These are phyloP conservation scores for Molossus alvarezi DNA, from an alignment of 2,797 vertebrate species.

Conservation along the genomic window DNA sequence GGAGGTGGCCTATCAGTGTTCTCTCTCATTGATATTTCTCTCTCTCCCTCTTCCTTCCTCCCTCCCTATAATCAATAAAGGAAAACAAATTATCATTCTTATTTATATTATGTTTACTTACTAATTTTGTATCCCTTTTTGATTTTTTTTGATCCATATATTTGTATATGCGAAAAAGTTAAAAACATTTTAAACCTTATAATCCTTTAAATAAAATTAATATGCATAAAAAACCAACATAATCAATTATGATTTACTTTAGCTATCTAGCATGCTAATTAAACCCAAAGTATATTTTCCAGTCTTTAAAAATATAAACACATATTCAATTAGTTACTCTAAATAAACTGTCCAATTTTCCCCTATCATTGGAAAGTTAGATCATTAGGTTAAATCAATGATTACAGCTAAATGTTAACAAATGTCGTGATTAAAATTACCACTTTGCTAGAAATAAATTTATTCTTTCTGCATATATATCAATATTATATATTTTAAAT, in stretches of 20 bases:
- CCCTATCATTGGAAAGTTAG: slow-evolving; percentile 82
- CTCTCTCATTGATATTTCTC: too few species aligned
- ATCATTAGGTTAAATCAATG: slow-evolving; percentile 83
- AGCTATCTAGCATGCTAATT: slow-evolving; percentile 38
- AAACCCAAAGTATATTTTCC: slow-evolving; percentile 55
- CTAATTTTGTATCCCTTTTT: neutral
- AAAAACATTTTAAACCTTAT: neutral
- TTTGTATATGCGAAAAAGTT: slow-evolving; percentile 26
- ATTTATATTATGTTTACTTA: slow-evolving; percentile 15
- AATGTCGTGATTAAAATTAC: slow-evolving; percentile 86
- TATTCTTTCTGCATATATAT: slow-evolving; percentile 71
- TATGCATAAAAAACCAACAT: neutral
- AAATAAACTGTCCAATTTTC: slow-evolving; percentile 72
- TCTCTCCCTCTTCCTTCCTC: too few species aligned
- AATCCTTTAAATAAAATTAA: neutral
- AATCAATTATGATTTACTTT: slow-evolving; percentile 46
- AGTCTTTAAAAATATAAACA: slow-evolving; percentile 52
- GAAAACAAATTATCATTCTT: neutral
- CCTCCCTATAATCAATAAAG: too few species aligned
- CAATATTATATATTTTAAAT: slow-evolving; percentile 82
- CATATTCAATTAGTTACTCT: slow-evolving; percentile 63
- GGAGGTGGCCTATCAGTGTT: too few species aligned
- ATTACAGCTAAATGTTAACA: slow-evolving; percentile 86
- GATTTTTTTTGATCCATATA: neutral
- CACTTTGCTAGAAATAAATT: slow-evolving; percentile 83